Conservation (phyloP, 2,113 vertebrate genomes). For the Tychaedon coryphoeus region DNA sequence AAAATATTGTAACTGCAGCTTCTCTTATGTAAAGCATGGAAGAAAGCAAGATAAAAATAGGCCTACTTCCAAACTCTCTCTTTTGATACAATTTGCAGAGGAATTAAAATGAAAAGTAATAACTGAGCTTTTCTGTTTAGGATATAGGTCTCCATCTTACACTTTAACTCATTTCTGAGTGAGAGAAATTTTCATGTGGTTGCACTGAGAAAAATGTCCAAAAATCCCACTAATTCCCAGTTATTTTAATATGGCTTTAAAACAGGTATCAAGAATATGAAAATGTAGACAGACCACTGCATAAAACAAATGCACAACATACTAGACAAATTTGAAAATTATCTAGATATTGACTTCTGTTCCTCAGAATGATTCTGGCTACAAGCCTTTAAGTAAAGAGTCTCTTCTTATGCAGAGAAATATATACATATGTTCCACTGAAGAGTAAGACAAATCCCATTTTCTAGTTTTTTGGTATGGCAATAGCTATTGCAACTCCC, state of each 20-base stretch:
- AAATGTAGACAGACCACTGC: neutral
- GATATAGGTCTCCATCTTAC: neutral
- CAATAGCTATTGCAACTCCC: neutral
- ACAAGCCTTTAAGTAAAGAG: neutral
- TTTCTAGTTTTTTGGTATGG: neutral
- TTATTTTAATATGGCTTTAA: neutral
- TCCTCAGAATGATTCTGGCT: neutral
- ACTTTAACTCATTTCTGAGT: neutral
- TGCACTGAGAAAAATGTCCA: neutral
- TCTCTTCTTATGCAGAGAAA: neutral
- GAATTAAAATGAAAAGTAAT: neutral
- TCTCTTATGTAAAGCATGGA: neutral
- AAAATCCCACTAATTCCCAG: neutral
- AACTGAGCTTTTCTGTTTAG: neutral
- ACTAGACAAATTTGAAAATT: neutral
- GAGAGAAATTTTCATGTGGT: neutral
- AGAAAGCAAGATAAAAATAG: neutral
- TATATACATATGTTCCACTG: neutral
- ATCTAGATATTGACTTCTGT: neutral
- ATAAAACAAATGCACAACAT: neutral
- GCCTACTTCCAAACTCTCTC: neutral
- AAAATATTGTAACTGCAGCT: neutral
- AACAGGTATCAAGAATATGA: neutral
- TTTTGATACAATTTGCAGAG: neutral
- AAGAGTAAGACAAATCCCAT: neutral